Base-by-base conservation (phyloP, 2,113 vertebrate genomes). In the Malurus melanocephalus region DNA sequence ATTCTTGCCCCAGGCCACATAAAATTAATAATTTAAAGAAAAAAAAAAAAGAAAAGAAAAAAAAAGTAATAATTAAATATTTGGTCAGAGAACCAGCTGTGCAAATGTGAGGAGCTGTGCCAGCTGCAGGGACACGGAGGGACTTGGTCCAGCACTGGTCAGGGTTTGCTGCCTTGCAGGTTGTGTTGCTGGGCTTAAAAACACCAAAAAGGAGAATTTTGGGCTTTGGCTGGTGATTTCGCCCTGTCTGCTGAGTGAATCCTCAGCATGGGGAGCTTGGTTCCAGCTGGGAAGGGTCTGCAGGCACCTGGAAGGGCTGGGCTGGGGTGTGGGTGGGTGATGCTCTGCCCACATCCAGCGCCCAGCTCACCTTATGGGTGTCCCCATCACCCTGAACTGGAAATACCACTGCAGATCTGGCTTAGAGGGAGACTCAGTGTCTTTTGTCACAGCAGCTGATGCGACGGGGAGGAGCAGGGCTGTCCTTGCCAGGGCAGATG, bases 21-120 rank as follows among this genome's bases (percentile, higher is more conserved):
- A 87, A 95, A 88, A 93, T 88, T 84, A 91, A 92, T 75, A 66
- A 77, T 48, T 38, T 7, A 30, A 55, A 15, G 19, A n/a, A 76
- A 28, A 32, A 69, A 69, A 64, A 72, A n/a, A 23, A 26, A 40
- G 79, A 20, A 33, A 80, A 57, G 79, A 20, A 33, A 80, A 57
- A 79, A n/a, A 27, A 68, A 13, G 45, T 26, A 88, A 91, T 88
- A 67, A 81, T 90, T 80, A 93, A 93, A 93, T 91, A 85, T 90
- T 95, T 94, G 53, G 57, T 87, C 86, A 87, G 89, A 94, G 61
- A 72, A 75, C 51, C 94, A 94, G 90, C 87, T 91, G 90, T 87
- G 85, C 46, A 75, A 94, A 92, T 33, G 66, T 0, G 5, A 68
- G 46, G 67, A 52, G 48, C 26, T 82, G 75, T 94, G 91, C 89